Base-by-base conservation (phyloP, 1,140 invertebrate genomes). In the Macrotrachela quadricornifera region DNA sequence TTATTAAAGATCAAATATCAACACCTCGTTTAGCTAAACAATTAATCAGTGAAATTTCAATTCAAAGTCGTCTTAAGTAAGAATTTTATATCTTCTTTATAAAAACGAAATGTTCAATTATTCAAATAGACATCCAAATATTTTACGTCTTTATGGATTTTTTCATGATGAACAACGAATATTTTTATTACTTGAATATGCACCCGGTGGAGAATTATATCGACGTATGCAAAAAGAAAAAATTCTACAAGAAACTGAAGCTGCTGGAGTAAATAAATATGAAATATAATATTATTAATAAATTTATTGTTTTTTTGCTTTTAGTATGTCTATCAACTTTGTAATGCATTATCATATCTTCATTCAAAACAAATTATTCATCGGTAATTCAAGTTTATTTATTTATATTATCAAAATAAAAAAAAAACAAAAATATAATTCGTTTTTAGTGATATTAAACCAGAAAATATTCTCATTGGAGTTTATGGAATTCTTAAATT, bases 351-450 rank as follows among this genome's bases (percentile, higher is more conserved):
- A 21, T 76, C 78, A 14, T 96, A 96, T 64, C 90, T 88, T 63
- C 91, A 97, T 65, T 74, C 77, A 30, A 86, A 85, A 63, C 85
- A 86, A 66, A 85, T 96, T 0, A 94, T 97, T 57, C 91, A 96
- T 68, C 73, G 90, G 21, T 30, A 30, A 30, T 4, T 30, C n/a
- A n/a, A 30, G 21, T 4, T 30, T 30, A 30, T 30, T 30, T 30
- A 2, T 4, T 30, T 30, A 2, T 30, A 30, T 30, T 30, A 30
- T 30, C 21, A 30, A 4, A 4, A 4, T 4, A 30, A 30, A 30
- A 30, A 30, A 8, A 4, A 30, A 4, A 30, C n/a, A n/a, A n/a
- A n/a, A n/a, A n/a, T n/a, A n/a, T n/a, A n/a, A n/a, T n/a, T n/a
- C n/a, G n/a, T 30, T 30, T 30, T 30, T 30, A 30, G 21, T 54